Conservation (phyloP, 2,888 invertebrate genomes). For the Zootermopsis nevadensis region DNA sequence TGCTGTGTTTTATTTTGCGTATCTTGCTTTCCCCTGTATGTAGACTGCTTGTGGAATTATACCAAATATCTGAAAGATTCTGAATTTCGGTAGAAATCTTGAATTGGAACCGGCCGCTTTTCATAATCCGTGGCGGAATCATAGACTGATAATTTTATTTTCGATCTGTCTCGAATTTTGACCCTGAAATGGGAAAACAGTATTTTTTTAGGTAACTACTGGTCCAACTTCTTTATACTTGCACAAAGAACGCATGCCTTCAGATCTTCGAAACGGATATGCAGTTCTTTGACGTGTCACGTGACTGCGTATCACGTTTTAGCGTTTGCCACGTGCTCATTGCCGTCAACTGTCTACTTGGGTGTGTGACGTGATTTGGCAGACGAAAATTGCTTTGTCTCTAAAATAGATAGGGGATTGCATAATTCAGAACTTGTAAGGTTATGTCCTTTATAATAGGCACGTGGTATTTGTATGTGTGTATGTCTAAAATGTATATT, state of each 20-base stretch:
- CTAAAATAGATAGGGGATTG: conserved; percentile 3
- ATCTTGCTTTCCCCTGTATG: too few relatives aligned
- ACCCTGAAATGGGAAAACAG: too few relatives aligned
- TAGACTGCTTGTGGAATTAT: too few relatives aligned
- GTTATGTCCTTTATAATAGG: conserved; percentile 10
- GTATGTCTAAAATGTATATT: neutral
- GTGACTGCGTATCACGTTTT: neutral
- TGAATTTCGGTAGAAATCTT: too few relatives aligned
- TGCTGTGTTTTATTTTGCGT: too few relatives aligned
- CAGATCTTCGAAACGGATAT: conserved; percentile 1
- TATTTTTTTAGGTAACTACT: too few relatives aligned
- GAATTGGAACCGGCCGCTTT: too few relatives aligned
- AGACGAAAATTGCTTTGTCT: conserved; percentile 36
- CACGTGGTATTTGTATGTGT: conserved; percentile 4
- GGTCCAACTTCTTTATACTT: too few relatives aligned
- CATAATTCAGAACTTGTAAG: conserved; percentile 27
- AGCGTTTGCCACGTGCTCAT: neutral
- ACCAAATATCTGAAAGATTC: too few relatives aligned
- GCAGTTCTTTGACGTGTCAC: conserved; percentile 19
- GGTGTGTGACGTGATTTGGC: conserved; percentile 28
- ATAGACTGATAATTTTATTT: too few relatives aligned
- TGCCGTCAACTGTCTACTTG: neutral
- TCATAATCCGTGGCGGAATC: too few relatives aligned
- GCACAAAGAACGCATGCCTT: neutral
- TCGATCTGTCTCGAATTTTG: too few relatives aligned